These are phyloP conservation scores for Slavum lentiscoides DNA, from an alignment of 2,888 invertebrate genomes.

Conservation along the genomic window DNA sequence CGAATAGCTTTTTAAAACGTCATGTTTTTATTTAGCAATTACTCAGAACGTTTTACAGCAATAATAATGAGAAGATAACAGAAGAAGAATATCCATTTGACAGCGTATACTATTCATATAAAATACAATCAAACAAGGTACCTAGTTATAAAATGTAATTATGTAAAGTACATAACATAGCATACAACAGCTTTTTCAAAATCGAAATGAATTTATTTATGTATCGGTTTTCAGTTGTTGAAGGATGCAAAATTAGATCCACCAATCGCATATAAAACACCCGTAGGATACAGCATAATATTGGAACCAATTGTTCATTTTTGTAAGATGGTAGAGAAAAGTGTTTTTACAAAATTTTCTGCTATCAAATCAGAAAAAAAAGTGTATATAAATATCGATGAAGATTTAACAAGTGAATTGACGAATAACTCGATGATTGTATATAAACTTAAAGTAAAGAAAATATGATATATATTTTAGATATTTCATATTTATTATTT, in stretches of 20 bases:
- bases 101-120: slow-evolving; percentile 27
- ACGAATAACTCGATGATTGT: slow-evolving; percentile 7
- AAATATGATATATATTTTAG: not conserved
- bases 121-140: slow-evolving; percentile 13
- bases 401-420: not conserved
- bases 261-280: slow-evolving; percentile 4
- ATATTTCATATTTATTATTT: too few relatives aligned
- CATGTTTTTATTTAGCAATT: not conserved
- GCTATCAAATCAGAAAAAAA: not conserved
- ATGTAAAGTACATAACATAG: not conserved
- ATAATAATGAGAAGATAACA: too few relatives aligned
- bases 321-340: not conserved
- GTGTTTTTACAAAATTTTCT: slow-evolving; percentile 20
- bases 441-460: slow-evolving; percentile 28
- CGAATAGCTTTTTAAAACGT: not conserved
- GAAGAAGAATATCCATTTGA: slow-evolving; percentile 22
- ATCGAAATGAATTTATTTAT: not conserved
- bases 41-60: not conserved
- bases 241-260: not conserved
- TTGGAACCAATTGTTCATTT: slow-evolving; percentile 20
- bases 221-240: not conserved
- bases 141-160: not conserved
- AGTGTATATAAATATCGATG: slow-evolving; percentile 24
- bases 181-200: not conserved
- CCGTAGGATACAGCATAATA: not conserved